Percentiles rank a stretch among this genome's conserved stretches.
phyloP scores from a whole-genome alignment of 2,888 invertebrate species.

The Pollenia angustigena region DNA sequence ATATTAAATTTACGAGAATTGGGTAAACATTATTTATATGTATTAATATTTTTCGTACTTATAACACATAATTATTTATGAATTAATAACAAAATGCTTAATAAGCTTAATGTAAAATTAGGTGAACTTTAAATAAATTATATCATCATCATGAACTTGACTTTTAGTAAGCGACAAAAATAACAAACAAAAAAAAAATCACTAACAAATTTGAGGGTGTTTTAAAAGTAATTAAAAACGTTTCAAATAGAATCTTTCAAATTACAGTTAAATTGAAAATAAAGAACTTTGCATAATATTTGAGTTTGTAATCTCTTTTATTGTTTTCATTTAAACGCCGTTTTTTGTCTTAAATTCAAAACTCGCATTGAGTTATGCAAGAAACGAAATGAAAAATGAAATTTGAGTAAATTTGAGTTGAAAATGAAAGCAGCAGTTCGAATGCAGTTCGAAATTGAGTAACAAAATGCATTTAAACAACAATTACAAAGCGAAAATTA shows the following conservation, averaged over 20 bases:
- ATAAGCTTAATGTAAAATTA: slow-evolving; percentile 17
- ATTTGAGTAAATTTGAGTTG: slow-evolving; percentile 39
- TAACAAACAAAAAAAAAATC: background rate
- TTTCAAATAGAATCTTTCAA: background rate
- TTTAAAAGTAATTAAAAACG: slow-evolving; percentile 29
- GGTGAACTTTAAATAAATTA: slow-evolving; percentile 33
- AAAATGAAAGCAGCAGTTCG: background rate
- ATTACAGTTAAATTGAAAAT: background rate
- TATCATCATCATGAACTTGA: slow-evolving; percentile 68
- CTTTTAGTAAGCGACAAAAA: slow-evolving; percentile 33
- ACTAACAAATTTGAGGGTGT: background rate
- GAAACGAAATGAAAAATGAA: slow-evolving; percentile 51
- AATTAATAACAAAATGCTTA: slow-evolving; percentile 40
- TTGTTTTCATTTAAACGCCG: background rate
- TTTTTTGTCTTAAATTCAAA: background rate
- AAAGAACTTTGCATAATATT: slow-evolving; percentile 33
- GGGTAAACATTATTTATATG: background rate
- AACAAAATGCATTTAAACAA: slow-evolving; percentile 77
- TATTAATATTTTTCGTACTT: background rate
- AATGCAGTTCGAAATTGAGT: slow-evolving; percentile 16
- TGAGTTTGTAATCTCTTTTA: slow-evolving; percentile 12
- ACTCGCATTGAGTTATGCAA: slow-evolving; percentile 56
- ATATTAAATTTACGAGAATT: background rate
- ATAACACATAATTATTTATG: slow-evolving; percentile 12
- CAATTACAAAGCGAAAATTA: slow-evolving; percentile 72